Evolutionary conservation across 2,888 invertebrate species (phyloP), one percentile per base, ranked within the genome.

Genomic region (Polydrusus cervinus): DNA sequence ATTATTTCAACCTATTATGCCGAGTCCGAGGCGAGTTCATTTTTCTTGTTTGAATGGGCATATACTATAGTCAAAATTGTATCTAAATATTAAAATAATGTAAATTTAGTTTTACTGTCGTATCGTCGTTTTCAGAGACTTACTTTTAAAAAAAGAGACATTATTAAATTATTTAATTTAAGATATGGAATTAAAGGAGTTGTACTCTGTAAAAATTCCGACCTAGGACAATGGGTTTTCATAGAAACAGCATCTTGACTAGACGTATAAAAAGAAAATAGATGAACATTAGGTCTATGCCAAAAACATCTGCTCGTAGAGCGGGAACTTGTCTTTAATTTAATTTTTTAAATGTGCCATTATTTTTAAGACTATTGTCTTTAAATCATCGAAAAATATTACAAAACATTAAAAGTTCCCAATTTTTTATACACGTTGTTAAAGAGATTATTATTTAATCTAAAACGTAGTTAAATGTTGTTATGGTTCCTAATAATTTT

Each of bases 401-500:
- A 55, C 25, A 55, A 55, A 55, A 51, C 30, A 14, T 14, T 14
- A 55, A 34, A 55, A 34, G 30, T 55, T 55, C 6, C 55, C 30
- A 55, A 10, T 51, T 51, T 51, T 51, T 51, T 51, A 51, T 51
- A 51, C 51, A 20, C 51, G 51, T 55, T 34, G 55, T 55, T 55
- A 55, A 20, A 51, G 51, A 51, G 38, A 49, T 51, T 66, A 66
- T 66, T 66, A 66, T 66, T 66, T 66, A 53, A 51, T 66, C 51
- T 66, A 53, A 51, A 25, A 34, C 66, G 66, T 66, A 66, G 66
- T 51, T 66, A 51, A 38, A 51, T 34, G 38, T 66, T 30, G 61
- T 34, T 66, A 47, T 66, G 66, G 66, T 66, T 66, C 66, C 66
- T 66, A 66, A 66, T 66, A 66, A 66, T 66, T 66, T 66, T 66